Percentiles rank a stretch among this genome's conserved stretches.
Evolutionary conservation across 2,113 vertebrate species (phyloP).

Genomic region (Nestor notabilis): DNA sequence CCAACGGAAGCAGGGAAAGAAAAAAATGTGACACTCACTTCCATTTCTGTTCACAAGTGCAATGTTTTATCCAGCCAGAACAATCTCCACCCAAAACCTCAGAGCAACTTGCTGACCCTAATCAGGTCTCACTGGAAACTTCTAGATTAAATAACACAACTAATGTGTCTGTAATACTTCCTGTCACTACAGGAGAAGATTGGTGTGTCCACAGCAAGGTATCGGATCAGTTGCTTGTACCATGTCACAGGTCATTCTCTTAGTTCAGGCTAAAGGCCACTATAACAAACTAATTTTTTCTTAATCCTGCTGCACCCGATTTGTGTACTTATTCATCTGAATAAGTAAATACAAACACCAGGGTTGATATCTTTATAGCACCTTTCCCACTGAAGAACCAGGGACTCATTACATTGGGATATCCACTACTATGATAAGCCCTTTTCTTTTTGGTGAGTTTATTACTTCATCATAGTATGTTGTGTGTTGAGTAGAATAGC

Average conservation of each 20-base stretch:
- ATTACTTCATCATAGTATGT: neutral
- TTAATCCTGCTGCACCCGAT: neutral
- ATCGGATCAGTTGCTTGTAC: neutral
- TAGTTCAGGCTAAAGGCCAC: neutral
- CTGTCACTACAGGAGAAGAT: neutral
- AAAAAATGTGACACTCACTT: neutral
- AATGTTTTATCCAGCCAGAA: neutral
- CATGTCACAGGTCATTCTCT: neutral
- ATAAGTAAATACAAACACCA: neutral
- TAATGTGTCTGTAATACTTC: neutral
- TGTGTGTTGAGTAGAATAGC: neutral
- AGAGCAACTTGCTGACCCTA: neutral
- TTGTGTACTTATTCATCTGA: neutral
- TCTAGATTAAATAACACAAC: neutral
- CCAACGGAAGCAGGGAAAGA: neutral
- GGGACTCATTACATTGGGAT: neutral
- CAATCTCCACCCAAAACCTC: neutral
- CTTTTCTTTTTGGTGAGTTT: neutral
- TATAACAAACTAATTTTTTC: neutral
- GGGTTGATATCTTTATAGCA: neutral
- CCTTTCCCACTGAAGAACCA: neutral
- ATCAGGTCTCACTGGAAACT: neutral
- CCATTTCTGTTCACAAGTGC: neutral
- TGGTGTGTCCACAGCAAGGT: neutral
- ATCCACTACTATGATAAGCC: neutral